Evolutionary conservation across 2,113 vertebrate genomes (phyloP), one percentile per base, ranked within the genome.

Genomic region (Chascanopsetta lugubris): DNA sequence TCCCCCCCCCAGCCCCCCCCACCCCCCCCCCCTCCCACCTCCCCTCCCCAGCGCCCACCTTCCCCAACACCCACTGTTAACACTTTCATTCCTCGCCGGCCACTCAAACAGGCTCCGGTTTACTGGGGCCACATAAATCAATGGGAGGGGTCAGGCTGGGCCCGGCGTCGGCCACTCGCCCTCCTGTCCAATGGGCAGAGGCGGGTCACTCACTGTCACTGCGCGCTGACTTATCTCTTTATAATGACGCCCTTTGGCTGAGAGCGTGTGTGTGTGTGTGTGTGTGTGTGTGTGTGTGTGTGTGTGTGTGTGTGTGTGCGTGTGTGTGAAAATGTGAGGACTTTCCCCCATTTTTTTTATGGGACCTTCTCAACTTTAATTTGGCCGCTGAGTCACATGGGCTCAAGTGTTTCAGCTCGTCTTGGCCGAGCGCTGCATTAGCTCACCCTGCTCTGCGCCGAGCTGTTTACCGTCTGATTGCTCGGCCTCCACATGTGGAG

Each of bases 41-140:
- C n/a, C n/a, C n/a, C n/a, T n/a, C n/a, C n/a, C 80, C 63, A 67
- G 82, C 69, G 68, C 69, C 68, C 72, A 61, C 68, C 84, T 76
- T 88, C 78, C 72, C 72, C 79, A 81, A 73, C 89, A 85, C 83
- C 86, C 87, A 60, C 79, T 74, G 77, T 87, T 91, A 91, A 91
- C 90, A 92, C 92, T 91, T 92, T 93, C 90, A 91, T 92, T 92
- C 89, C 89, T 90, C 69, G 43, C 85, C 50, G 81, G 79, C 55
- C 89, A 87, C 87, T 90, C 86, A 85, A 90, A 89, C 82, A 88
- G 87, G 86, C 61, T 73, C 66, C 68, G 66, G 85, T 84, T 87
- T 81, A 85, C 85, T 67, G 72, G 85, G 86, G 80, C 84, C 81
- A 75, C 88, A 91, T 93, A 91, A 91, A 93, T 93, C 91, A 92